These are phyloP conservation scores for Myotis davidii DNA, from an alignment of 2,113 vertebrate species.

Conservation along the genomic window DNA sequence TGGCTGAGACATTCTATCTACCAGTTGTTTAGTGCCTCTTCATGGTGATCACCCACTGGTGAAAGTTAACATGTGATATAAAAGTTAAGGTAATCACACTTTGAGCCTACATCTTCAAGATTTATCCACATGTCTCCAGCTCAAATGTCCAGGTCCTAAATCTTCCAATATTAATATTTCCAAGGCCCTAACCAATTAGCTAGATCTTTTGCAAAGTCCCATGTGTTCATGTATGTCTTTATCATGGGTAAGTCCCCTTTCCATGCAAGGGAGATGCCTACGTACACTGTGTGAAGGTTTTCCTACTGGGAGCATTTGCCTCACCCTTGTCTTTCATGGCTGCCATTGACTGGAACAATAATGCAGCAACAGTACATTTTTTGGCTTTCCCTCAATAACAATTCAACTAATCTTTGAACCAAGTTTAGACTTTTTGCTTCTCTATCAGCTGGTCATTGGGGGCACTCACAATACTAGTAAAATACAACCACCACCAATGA, in stretches of 20 bases:
- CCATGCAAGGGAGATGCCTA: background rate
- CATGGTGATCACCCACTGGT: background rate
- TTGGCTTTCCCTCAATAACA: background rate
- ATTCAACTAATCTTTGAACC: background rate
- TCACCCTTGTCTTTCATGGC: background rate
- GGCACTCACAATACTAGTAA: background rate
- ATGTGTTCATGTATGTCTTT: background rate
- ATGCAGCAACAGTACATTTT: background rate
- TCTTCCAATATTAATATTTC: background rate
- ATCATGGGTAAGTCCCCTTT: background rate
- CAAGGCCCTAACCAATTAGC: background rate
- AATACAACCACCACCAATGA: background rate
- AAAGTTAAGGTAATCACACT: background rate
- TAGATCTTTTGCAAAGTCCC: background rate
- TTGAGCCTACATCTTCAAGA: background rate
- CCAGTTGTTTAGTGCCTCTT: background rate
- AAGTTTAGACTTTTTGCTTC: background rate
- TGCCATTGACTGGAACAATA: background rate
- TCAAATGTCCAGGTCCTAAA: background rate
- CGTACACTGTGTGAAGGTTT: accelerated
- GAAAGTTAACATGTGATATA: background rate
- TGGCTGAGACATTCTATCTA: background rate
- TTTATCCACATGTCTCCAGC: background rate
- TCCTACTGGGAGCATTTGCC: background rate
- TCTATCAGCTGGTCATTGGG: background rate